Base-by-base conservation (phyloP, 92 coral and sea anemone genomes). In the Virgularia gustaviana region DNA sequence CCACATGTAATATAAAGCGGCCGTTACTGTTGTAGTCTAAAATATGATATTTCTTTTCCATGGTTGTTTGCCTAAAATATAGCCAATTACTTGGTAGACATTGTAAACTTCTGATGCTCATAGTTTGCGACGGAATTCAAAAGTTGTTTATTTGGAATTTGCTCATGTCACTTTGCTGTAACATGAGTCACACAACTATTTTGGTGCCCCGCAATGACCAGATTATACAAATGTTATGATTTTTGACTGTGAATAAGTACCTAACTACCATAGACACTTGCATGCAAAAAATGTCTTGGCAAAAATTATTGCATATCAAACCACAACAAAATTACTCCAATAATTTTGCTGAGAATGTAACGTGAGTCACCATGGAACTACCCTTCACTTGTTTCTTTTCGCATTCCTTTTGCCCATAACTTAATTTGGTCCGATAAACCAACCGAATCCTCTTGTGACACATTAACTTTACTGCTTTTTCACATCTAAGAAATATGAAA, bases 161-260 rank as follows among this genome's bases (percentile, higher is more conserved):
- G 27, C 60, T 54, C 60, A 54, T 54, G 60, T 54, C 60, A 54
- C 60, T 54, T 54, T 54, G 27, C 29, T 19, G 60, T 54, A 54
- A 54, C 60, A 54, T 22, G 60, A 54, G 60, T 54, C 60, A 54
- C 60, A 54, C 60, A 54, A 22, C 27, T 23, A 54, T 54, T 54
- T 54, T 23, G 5, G 5, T 11, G 9, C 60, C 10, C 28, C 29
- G 29, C 23, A 8, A 54, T 54, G 23, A 54, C 13, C 60, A 54
- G 5, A 35, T 23, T 13, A 8, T 54, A 22, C 23, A 54, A 9
- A 54, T 49, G 19, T 49, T 20, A n/a, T n/a, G n/a, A n/a, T n/a
- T 12, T 49, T 8, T 54, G 23, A 54, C 60, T 54, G 60, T 54
- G 60, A 54, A 54, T 54, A 30, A 54, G 31, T 13, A 13, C 13